These are phyloP conservation scores for Brachylomia viminalis DNA, from an alignment of 2,888 invertebrate genomes.

Conservation along the genomic window DNA sequence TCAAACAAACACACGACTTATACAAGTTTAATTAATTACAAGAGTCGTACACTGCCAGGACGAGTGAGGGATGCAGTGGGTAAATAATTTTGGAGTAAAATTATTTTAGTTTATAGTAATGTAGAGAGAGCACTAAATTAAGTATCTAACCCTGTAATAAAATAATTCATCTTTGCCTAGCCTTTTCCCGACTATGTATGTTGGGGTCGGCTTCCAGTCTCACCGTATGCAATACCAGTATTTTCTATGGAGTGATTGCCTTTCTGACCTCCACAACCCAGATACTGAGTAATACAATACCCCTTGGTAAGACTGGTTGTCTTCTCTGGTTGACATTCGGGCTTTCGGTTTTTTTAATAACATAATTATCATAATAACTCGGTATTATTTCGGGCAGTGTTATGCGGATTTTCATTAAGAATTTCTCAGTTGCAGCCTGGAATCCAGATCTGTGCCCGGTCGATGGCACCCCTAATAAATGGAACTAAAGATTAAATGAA, in stretches of 20 bases:
- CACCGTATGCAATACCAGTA: not conserved
- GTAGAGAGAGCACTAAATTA: not conserved
- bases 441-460: no score
- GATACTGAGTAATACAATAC: not conserved
- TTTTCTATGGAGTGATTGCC: not conserved
- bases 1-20: slow-evolving; percentile 67
- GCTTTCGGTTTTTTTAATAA: no score
- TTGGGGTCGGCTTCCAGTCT: not conserved
- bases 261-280: not conserved
- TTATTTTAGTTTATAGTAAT: not conserved
- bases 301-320: not conserved
- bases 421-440: not conserved
- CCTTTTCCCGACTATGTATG: not conserved
- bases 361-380: not conserved
- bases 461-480: not conserved
- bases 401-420: not conserved
- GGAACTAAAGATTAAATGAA: no score
- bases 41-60: slow-evolving; percentile 53
- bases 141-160: not conserved
- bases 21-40: slow-evolving; percentile 71
- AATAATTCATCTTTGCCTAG: not conserved
- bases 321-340: no score
- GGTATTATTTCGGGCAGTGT: not conserved
- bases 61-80: not conserved
- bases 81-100: not conserved